phyloP scores from a whole-genome alignment of 1,140 invertebrate species.

The Ganaspis sp. region DNA sequence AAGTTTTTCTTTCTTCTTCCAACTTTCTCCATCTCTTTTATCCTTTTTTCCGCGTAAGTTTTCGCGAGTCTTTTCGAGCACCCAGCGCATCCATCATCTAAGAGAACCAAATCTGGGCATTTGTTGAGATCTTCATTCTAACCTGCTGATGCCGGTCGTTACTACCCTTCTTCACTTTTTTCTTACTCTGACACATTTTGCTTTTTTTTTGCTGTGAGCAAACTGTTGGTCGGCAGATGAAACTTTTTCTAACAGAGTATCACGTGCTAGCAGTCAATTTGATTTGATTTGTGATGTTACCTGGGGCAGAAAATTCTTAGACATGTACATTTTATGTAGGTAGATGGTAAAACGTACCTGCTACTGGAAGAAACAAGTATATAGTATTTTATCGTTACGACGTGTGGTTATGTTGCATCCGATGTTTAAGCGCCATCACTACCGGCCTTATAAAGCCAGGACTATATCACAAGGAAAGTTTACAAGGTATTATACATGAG shows the following conservation, averaged over 20 bases:
- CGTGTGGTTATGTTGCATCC: conserved; percentile 34
- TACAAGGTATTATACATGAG: neutral
- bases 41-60: conserved; percentile 41
- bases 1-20: conserved; percentile 8
- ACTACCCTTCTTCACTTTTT: neutral
- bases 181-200: neutral
- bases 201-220: conserved; percentile 38
- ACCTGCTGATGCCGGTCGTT: conserved; percentile 40
- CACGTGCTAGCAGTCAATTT: conserved; percentile 57
- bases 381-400: conserved; percentile 37
- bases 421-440: conserved; percentile 24
- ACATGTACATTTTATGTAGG: conserved; percentile 35
- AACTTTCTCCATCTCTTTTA: conserved; percentile 38
- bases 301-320: conserved; percentile 14
- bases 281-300: conserved; percentile 54
- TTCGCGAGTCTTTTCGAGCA: conserved; percentile 48
- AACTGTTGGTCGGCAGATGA: conserved; percentile 34
- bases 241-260: conserved; percentile 44
- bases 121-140: conserved; percentile 59
- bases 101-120: conserved; percentile 62
- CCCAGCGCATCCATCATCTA: conserved; percentile 55
- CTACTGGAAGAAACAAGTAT: conserved; percentile 10
- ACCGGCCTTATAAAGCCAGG: neutral
- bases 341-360: conserved; percentile 19
- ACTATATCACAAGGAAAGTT: conserved; percentile 22